phyloP scores from a whole-genome alignment of 2,113 vertebrate species.

The Ranitomeya imitator region DNA sequence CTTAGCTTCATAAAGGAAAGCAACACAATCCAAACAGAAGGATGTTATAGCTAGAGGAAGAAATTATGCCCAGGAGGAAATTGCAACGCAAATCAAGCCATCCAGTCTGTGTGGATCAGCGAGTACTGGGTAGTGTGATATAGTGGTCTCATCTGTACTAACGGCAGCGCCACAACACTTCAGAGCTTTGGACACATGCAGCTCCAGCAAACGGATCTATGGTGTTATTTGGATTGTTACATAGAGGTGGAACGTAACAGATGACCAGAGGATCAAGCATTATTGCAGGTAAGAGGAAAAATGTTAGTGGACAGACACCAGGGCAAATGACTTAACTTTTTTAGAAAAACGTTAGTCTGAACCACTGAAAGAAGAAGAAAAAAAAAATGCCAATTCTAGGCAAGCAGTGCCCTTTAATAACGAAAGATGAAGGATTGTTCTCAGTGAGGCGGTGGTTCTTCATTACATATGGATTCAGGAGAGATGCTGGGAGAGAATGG shows the following conservation, averaged over 20 bases:
- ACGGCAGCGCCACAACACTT: not conserved
- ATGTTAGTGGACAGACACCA: not conserved
- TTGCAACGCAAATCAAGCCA: not conserved
- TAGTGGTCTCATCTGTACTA: not conserved
- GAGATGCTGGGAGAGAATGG: not conserved
- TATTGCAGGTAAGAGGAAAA: not conserved
- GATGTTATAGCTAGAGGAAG: not conserved
- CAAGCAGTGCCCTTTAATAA: not conserved
- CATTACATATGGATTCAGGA: not conserved
- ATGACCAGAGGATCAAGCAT: not conserved
- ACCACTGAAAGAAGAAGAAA: not conserved
- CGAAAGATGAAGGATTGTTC: not conserved
- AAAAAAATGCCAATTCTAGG: not conserved
- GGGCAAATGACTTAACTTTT: not conserved
- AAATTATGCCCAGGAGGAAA: not conserved
- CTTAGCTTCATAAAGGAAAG: not conserved
- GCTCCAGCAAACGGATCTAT: not conserved
- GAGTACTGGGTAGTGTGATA: not conserved
- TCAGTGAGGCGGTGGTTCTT: not conserved
- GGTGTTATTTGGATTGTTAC: not conserved
- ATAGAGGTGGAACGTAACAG: not conserved
- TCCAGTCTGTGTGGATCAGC: not conserved
- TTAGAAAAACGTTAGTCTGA: not conserved
- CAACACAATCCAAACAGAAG: not conserved
- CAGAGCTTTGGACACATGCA: not conserved